Conservation (phyloP, 1,140 invertebrate species). For the Lucilia cuprina region DNA sequence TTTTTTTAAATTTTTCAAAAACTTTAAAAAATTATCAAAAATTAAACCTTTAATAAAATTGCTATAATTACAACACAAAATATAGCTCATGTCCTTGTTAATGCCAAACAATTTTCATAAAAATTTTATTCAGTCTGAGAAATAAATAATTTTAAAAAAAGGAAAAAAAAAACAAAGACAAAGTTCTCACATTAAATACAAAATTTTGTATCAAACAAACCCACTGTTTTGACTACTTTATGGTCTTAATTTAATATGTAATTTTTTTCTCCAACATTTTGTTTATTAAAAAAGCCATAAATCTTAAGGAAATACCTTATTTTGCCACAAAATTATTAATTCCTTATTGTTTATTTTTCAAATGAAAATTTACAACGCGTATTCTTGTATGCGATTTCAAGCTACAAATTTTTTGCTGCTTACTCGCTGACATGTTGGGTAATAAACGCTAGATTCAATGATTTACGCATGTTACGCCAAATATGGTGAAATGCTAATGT, state of each 20-base stretch:
- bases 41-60: too few relatives aligned
- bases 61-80: too few relatives aligned
- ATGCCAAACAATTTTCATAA: too few relatives aligned
- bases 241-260: background rate
- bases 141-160: too few relatives aligned
- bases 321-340: background rate
- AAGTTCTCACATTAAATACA: too few relatives aligned
- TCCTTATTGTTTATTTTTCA: background rate
- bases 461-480: slow-evolving; percentile 21
- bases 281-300: background rate
- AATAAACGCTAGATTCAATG: background rate
- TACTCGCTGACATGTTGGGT: background rate
- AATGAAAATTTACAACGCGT: background rate
- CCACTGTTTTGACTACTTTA: too few relatives aligned
- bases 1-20: too few relatives aligned
- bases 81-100: too few relatives aligned
- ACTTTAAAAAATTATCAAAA: too few relatives aligned
- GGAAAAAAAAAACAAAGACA: too few relatives aligned
- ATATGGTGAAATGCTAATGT: slow-evolving; percentile 11
- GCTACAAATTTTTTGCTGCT: background rate
- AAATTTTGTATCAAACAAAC: background rate
- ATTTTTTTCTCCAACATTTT: background rate
- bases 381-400: background rate
- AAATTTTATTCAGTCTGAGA: too few relatives aligned
- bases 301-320: background rate